Evolutionary conservation across 2,113 vertebrate genomes (phyloP).

Genomic region (Sinosuthora webbiana): DNA sequence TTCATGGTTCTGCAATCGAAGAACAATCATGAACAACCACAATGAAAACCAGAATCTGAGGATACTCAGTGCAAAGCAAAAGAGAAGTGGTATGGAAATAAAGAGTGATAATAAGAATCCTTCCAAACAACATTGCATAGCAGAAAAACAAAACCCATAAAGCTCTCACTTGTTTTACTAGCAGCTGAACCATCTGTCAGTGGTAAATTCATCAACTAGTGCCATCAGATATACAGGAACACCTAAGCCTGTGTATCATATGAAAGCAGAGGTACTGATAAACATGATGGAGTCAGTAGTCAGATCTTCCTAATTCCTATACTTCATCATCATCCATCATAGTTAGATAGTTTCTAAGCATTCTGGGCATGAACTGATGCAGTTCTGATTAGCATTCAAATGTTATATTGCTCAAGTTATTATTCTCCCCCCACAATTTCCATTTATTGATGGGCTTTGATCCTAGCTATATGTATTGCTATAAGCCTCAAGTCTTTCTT

Average conservation of each 20-base stretch:
- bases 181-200: not conserved
- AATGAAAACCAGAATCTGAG: not conserved
- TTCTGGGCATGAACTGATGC: not conserved
- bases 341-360: not conserved
- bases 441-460: not conserved
- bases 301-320: not conserved
- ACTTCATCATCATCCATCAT: not conserved
- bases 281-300: not conserved
- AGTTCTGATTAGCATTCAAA: not conserved
- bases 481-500: not conserved
- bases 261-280: not conserved
- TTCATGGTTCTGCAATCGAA: not conserved
- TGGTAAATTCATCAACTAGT: not conserved
- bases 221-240: not conserved
- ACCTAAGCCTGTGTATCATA: not conserved
- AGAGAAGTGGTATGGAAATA: not conserved
- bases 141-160: not conserved
- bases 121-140: not conserved
- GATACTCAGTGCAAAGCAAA: not conserved
- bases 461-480: not conserved
- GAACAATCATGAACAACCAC: not conserved
- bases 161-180: not conserved
- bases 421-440: not conserved
- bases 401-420: not conserved
- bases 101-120: not conserved